Conservation (phyloP, 35 echinoderm and acorn worm genomes). For the Anneissia japonica region DNA sequence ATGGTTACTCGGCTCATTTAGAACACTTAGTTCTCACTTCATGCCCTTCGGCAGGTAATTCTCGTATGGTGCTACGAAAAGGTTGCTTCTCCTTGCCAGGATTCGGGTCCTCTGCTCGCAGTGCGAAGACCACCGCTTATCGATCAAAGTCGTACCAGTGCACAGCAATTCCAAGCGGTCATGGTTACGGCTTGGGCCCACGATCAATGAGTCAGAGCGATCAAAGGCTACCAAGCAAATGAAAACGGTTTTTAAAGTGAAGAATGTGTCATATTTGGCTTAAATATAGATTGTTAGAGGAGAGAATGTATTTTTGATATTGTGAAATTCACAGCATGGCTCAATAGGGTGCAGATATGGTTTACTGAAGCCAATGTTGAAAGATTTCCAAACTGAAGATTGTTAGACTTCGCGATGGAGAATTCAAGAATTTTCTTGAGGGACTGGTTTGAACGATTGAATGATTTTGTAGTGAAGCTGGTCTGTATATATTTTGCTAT, state of each 20-base stretch:
- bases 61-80: conserved; percentile 66
- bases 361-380: no score
- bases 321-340: not conserved
- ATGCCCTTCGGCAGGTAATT: conserved; percentile 61
- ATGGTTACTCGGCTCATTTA: conserved; percentile 86
- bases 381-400: no score
- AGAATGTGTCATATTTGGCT: not conserved
- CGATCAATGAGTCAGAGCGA: not conserved
- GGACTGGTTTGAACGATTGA: no score
- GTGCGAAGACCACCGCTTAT: conserved; percentile 51
- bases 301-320: not conserved
- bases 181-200: not conserved
- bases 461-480: no score
- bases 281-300: not conserved
- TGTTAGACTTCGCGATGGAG: no score
- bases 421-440: no score
- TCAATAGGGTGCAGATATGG: no score
- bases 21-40: conserved; percentile 44
- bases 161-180: conserved; percentile 2
- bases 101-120: conserved; percentile 30
- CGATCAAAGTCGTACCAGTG: conserved; percentile 73
- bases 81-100: conserved; percentile 88
- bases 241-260: not conserved
- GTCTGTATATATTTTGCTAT: no score
- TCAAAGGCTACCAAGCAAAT: not conserved